phyloP scores from a whole-genome alignment of 1,140 invertebrate species.

The Cyclargus thomasi region DNA sequence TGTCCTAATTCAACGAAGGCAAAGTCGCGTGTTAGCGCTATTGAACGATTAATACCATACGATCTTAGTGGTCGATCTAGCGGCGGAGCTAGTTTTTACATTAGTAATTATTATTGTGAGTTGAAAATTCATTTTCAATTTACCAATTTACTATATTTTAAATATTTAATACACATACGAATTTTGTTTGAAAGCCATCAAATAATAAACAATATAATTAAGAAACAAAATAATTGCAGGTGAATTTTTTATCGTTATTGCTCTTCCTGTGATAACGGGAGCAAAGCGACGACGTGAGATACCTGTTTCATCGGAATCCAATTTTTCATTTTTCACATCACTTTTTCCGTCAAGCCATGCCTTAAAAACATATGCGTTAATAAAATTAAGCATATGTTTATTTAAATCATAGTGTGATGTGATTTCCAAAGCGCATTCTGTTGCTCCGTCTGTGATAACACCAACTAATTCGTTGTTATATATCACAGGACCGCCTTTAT shows the following conservation, averaged over 20 bases:
- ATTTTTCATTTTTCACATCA: slow-evolving; percentile 24
- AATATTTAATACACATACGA: too few relatives aligned
- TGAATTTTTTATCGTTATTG: neutral
- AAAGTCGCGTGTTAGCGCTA: too few relatives aligned
- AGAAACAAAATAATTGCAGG: neutral
- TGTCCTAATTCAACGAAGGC: too few relatives aligned
- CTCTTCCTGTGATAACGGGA: neutral
- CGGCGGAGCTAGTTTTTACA: too few relatives aligned
- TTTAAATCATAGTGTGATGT: slow-evolving; percentile 46
- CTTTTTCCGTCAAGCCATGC: slow-evolving; percentile 58
- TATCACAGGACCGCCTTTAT: slow-evolving; percentile 54
- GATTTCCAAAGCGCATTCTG: slow-evolving; percentile 53
- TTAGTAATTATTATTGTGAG: too few relatives aligned
- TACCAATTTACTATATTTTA: too few relatives aligned
- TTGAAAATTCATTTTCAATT: too few relatives aligned
- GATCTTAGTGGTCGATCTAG: too few relatives aligned
- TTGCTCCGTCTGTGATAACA: slow-evolving; percentile 44
- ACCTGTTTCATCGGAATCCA: neutral
- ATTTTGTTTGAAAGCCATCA: neutral
- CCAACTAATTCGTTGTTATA: slow-evolving; percentile 54
- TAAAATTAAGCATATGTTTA: slow-evolving; percentile 46
- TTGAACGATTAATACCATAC: too few relatives aligned
- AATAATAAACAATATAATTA: slow-evolving; percentile 4
- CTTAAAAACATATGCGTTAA: slow-evolving; percentile 51
- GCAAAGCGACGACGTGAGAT: neutral